Base-by-base conservation (phyloP, 2,888 invertebrate genomes). In the Cosmorhoe ocellata region DNA sequence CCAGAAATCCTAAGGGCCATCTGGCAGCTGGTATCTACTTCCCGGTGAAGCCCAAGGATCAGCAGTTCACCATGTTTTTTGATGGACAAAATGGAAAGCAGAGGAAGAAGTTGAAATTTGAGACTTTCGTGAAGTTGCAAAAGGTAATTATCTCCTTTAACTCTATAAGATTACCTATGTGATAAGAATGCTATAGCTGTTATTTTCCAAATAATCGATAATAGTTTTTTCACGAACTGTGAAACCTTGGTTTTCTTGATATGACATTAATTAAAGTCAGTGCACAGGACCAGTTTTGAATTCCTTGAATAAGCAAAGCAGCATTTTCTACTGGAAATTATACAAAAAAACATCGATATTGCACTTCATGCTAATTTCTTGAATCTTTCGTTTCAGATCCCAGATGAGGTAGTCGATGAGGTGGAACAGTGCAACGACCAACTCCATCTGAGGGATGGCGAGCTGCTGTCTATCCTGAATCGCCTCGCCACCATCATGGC, bases 1-100 rank as follows among this genome's bases (percentile, higher is more conserved):
- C 95, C 6, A 92, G 97, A 47, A 94, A 97, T 74, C 94, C 94
- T 36, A 96, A 96, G 69, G 97, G 97, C 37, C 94, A 93, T 55
- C 92, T 97, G 8, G 91, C 93, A 8, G 96, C 97, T 4, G 97
- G 98, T 40, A 91, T 98, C 66, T 97, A 97, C 84, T 96, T 97
- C 79, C 94, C 96, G 13, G 82, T 97, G 45, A 91, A 93, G 76
- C 75, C 71, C 24, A 89, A 85, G 71, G 94, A 94, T 53, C 83
- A 92, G 26, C 90, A 92, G 67, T 94, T 97, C 73, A 96, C 96
- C 34, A 91, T 96, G 75, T 96, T 97, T 86, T 95, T 95, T 76
- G 94, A 95, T 63, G 92, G 92, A 54, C 91, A 92, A 64, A 93
- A 91, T 73, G 92, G 93, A 22, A 94, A 95, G 63, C 92, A 91